Evolutionary conservation across 2,113 vertebrate genomes (phyloP).

Genomic region (Cnemophilus loriae): DNA sequence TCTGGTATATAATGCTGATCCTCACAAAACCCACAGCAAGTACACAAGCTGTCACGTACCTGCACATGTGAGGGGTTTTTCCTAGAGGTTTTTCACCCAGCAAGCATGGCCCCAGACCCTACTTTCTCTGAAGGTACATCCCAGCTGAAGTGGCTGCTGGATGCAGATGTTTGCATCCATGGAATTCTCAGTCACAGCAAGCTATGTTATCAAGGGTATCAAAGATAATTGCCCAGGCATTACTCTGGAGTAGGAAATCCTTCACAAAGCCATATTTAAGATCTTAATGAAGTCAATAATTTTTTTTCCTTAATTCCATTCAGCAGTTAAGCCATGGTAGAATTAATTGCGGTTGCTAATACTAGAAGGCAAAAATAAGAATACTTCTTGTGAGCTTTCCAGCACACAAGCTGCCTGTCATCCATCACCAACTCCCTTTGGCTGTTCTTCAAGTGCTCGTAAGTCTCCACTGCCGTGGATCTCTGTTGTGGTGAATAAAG

Average conservation of each 20-base stretch:
- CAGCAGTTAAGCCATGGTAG: neutral
- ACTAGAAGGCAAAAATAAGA: slow-evolving; percentile 14
- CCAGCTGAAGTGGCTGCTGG: neutral
- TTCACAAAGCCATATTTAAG: neutral
- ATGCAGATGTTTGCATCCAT: neutral
- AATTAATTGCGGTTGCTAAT: slow-evolving; percentile 2
- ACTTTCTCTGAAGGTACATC: neutral
- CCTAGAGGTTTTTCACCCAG: neutral
- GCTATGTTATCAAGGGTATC: neutral
- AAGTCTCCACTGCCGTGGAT: neutral
- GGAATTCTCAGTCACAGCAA: neutral
- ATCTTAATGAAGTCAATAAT: neutral
- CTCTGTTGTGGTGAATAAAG: neutral
- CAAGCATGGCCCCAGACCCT: neutral
- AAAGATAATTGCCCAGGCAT: neutral
- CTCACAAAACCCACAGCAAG: neutral
- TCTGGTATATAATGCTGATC: neutral
- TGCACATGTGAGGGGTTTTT: neutral
- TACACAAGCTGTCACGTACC: accelerated
- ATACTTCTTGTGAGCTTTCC: neutral
- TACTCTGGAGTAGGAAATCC: neutral
- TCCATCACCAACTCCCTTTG: neutral
- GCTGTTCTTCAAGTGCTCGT: neutral
- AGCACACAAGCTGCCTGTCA: neutral
- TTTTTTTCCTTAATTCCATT: neutral